Conservation (phyloP, 2,113 vertebrate species). For the Thermophis baileyi region DNA sequence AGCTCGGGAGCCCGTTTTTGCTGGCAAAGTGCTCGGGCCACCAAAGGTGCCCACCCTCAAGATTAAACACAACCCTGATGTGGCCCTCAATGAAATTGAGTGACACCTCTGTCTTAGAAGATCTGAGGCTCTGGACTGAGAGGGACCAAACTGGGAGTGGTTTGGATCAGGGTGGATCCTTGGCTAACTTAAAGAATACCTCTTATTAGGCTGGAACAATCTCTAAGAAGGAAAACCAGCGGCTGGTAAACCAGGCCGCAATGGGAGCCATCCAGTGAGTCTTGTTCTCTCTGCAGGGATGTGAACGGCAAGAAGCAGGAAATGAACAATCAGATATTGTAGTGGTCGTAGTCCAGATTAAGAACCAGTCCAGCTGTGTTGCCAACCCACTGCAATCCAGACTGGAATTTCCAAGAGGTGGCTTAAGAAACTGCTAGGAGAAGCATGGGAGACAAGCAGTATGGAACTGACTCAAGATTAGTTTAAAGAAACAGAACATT, state of each 20-base stretch:
- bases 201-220: too few species aligned
- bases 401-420: neutral
- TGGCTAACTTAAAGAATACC: neutral
- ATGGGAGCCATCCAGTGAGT: neutral
- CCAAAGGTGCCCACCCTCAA: too few species aligned
- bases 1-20: too few species aligned
- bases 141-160: neutral
- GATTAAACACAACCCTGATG: too few species aligned
- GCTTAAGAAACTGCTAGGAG: neutral
- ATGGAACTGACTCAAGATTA: neutral
- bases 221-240: neutral
- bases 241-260: neutral
- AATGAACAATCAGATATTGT: neutral
- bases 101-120: too few species aligned
- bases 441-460: neutral
- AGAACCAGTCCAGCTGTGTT: neutral
- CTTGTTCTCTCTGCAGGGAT: neutral
- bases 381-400: neutral
- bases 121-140: neutral
- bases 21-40: too few species aligned
- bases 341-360: neutral
- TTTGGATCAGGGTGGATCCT: neutral
- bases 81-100: too few species aligned
- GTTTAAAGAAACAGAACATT: neutral
- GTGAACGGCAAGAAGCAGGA: neutral